Percentiles rank a stretch among this genome's conserved stretches.
Conservation (phyloP, 2,797 vertebrate species). For the Podarcis lilfordi region DNA sequence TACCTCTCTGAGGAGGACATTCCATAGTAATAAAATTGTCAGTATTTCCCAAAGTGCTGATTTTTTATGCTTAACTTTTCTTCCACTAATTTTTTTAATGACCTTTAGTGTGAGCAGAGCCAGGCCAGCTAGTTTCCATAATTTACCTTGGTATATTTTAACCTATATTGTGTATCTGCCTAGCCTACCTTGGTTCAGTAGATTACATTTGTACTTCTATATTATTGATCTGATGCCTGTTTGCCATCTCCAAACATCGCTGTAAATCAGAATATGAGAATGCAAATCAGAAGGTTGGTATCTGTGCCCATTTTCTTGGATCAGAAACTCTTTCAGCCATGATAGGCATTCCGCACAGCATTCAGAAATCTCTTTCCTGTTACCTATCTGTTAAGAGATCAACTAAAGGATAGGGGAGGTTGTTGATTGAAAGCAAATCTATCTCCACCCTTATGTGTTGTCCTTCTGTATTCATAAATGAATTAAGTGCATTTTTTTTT, state of each 20-base stretch:
- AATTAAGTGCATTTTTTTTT: slow-evolving; percentile 52
- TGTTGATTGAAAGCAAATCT: slow-evolving; percentile 31
- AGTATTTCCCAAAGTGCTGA: not conserved
- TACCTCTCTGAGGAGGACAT: no score
- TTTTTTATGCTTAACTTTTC: not conserved
- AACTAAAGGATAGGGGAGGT: not conserved
- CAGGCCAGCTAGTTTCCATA: not conserved
- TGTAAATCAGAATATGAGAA: slow-evolving; percentile 51
- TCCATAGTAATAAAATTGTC: not conserved
- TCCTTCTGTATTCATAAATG: slow-evolving; percentile 32
- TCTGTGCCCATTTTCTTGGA: slow-evolving; percentile 52
- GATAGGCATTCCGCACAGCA: slow-evolving; percentile 44
- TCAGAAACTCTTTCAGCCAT: slow-evolving; percentile 49
- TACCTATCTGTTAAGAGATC: slow-evolving; percentile 45
- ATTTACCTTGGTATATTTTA: not conserved
- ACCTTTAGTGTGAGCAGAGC: not conserved
- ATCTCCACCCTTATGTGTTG: not conserved
- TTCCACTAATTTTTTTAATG: not conserved
- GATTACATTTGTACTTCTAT: not conserved
- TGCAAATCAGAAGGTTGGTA: not conserved
- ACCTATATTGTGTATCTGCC: not conserved
- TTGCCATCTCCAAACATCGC: slow-evolving; percentile 35
- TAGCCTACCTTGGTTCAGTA: not conserved
- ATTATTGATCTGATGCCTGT: slow-evolving; percentile 16
- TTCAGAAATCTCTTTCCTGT: slow-evolving; percentile 55